phyloP scores from a whole-genome alignment of 2,888 invertebrate species.

The Pterobdella sp. region DNA sequence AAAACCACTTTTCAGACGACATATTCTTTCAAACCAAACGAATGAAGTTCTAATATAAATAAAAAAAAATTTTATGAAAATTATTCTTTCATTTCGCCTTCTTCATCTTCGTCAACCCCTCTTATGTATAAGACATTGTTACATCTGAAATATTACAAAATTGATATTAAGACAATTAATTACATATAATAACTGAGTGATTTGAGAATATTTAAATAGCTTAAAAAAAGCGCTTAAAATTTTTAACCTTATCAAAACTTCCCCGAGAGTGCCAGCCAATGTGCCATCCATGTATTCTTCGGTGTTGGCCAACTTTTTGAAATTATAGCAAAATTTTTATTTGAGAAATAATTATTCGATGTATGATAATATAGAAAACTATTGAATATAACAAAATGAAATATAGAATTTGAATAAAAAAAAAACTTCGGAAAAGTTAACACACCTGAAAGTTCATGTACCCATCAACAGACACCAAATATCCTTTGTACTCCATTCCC shows the following conservation, averaged over 20 bases:
- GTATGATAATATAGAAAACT: too few species aligned
- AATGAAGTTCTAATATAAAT: too few species aligned
- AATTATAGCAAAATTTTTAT: neutral
- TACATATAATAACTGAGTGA: too few species aligned
- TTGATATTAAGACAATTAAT: too few species aligned
- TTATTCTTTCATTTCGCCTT: constrained; percentile 81
- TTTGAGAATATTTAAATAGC: neutral
- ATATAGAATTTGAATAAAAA: neutral
- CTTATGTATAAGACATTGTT: constrained; percentile 92
- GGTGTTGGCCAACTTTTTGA: constrained; percentile 78
- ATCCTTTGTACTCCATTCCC: constrained; percentile 99
- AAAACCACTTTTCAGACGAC: too few species aligned
- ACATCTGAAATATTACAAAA: constrained; percentile 53
- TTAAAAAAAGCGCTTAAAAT: neutral
- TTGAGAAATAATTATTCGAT: neutral
- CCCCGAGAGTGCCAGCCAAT: constrained; percentile 85
- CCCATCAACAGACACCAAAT: constrained; percentile 91
- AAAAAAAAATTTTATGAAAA: too few species aligned
- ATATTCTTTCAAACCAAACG: too few species aligned
- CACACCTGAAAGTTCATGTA: constrained; percentile 94
- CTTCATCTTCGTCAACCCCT: constrained; percentile 86
- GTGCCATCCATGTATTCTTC: constrained; percentile 92
- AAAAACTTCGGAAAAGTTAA: too few species aligned
- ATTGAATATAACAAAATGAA: too few species aligned
- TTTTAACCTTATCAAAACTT: constrained; percentile 77